Evolutionary conservation across 2,888 invertebrate genomes (phyloP), one percentile per base, ranked within the genome.

Genomic region (Rhorus exstirpatorius): DNA sequence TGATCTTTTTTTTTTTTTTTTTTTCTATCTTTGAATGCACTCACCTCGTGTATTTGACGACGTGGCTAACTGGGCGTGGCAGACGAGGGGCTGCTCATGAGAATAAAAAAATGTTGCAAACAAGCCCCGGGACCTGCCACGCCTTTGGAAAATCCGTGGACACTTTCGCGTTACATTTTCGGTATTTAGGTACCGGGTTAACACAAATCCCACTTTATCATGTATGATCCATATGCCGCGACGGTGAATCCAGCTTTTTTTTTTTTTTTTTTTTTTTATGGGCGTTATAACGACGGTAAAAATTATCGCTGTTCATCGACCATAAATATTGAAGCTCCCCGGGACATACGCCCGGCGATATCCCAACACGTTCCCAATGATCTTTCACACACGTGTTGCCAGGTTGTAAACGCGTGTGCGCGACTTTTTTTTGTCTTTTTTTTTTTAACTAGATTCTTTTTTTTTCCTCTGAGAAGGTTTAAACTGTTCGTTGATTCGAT

Each of bases 11-110:
- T 75, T 63, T 31, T 65, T 76, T 49, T 89, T 87, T 88, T 84
- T 83, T 83, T 74, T 86, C 61, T 87, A 88, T 84, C 83, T 83
- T 74, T 86, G 60, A 74, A 65, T 70, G 26, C 75, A 49, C 67
- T 72, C 58, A 51, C 10, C 24, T 76, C 61, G 35, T 41, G 14
- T 21, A 51, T 35, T 60, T 21, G 61, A 55, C 60, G 72, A 81
- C 63, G 74, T 74, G 85, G 74, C 81, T 79, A 84, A 84, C 83
- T 89, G 91, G 91, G 92, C 91, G 91, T 91, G 88, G 87, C 85
- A 81, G 83, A 80, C 82, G 63, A 77, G 72, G 81, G 85, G 74
- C 49, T 70, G 61, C 61, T 53, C 41, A 14, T 17, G 51, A 58
- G 41, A 81, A 3, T 38, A 53, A 44, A 63, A 88, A 87, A 88